Percentiles rank a stretch among this genome's conserved stretches.
Conservation (phyloP, 2,888 invertebrate species). For the Caradrina kadenii region DNA sequence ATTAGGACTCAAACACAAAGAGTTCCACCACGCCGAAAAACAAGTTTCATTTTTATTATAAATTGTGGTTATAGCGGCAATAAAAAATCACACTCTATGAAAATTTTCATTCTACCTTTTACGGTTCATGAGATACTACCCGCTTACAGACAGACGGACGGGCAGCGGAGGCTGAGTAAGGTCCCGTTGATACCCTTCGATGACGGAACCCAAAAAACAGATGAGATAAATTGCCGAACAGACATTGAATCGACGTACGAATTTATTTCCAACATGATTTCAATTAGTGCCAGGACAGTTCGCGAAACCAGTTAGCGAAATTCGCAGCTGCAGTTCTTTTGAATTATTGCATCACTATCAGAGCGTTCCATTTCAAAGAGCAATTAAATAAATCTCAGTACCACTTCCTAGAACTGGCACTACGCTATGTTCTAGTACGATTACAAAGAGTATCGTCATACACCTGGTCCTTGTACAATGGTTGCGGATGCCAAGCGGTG, state of each 20-base stretch:
- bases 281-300: conserved; percentile 51
- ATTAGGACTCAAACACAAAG: no score
- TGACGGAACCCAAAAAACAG: no score
- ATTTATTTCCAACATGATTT: conserved; percentile 24
- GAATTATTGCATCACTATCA: conserved; percentile 49
- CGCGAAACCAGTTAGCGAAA: conserved; percentile 44
- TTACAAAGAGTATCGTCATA: conserved; percentile 54
- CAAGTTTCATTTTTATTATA: no score
- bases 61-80: no score
- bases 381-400: conserved; percentile 34
- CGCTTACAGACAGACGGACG: no score
- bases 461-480: conserved; percentile 67
- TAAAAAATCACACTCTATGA: no score
- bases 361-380: conserved; percentile 35
- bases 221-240: conserved; percentile 1
- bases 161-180: no score
- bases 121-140: no score
- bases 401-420: conserved; percentile 52
- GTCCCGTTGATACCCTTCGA: no score
- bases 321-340: conserved; percentile 50
- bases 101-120: no score
- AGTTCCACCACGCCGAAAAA: no score
- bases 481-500: conserved; percentile 71
- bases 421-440: conserved; percentile 38
- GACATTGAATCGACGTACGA: conserved; percentile 2